Percentiles rank a stretch among this genome's conserved stretches.
Evolutionary conservation across 2,113 vertebrate species (phyloP).

Genomic region (Galemys pyrenaicus): DNA sequence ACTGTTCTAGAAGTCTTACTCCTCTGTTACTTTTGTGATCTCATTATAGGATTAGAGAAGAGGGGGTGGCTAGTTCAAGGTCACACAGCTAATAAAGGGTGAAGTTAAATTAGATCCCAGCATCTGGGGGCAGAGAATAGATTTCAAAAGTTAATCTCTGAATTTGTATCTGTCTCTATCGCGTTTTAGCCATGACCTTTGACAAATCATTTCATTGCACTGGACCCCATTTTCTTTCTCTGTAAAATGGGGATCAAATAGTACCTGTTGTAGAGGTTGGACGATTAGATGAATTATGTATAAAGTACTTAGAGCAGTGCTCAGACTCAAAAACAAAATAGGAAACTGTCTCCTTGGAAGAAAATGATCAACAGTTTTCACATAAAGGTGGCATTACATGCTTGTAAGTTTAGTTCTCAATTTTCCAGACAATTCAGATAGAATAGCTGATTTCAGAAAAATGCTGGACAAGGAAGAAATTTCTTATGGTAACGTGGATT

Average conservation of each 20-base stretch:
- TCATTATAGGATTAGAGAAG: not conserved
- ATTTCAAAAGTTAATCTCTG: not conserved
- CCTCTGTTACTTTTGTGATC: not conserved
- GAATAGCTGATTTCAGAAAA: not conserved
- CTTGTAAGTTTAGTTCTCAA: not conserved
- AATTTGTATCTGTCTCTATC: rapidly evolving
- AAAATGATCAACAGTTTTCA: not conserved
- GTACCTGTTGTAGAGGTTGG: not conserved
- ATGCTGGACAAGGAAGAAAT: not conserved
- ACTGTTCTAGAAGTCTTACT: not conserved
- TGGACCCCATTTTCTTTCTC: not conserved
- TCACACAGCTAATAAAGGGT: not conserved
- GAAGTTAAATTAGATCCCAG: too few relatives aligned
- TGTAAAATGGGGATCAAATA: not conserved
- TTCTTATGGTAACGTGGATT: too few relatives aligned
- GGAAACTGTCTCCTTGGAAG: not conserved
- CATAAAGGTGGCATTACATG: not conserved
- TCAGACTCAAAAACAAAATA: not conserved
- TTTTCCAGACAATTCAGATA: too few relatives aligned
- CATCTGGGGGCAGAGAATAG: not conserved
- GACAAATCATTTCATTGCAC: not conserved
- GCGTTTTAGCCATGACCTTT: not conserved
- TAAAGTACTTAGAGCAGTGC: not conserved
- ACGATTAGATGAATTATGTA: not conserved
- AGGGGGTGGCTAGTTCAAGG: too few relatives aligned